Base-by-base conservation (phyloP, 2,113 vertebrate genomes). In the Megalops atlanticus region DNA sequence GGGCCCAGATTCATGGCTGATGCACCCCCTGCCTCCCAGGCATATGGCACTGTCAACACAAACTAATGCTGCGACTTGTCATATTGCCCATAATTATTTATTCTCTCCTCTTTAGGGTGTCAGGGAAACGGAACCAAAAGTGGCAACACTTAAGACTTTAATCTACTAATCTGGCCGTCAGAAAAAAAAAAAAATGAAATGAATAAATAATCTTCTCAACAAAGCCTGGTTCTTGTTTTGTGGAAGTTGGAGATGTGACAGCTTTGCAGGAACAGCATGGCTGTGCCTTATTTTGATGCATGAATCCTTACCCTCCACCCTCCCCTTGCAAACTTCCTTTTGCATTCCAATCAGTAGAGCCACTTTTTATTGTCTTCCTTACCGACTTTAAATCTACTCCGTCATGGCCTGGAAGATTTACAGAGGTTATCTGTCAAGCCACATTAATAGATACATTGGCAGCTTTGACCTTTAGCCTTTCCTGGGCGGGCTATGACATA, bases 371-470 rank as follows among this genome's bases (percentile, higher is more conserved):
- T 21, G 82, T 70, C 86, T 54, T 81, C 84, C 71, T 81, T 38
- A 2, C 15, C 84, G 86, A 89, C 86, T 83, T 79, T 36, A 77
- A 78, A 77, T 76, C 74, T 78, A 74, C 82, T 88, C 86, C 83
- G 52, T 35, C 75, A 52, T 82, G 78, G 83, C 83, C 73, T 84
- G 58, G 31, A 79, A 78, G 80, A 88, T 73, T 38, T 33, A 76
- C 85, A 83, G 88, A 90, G 88, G 87, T 89, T 89, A 89, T 81
- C 88, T 91, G 89, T 85, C 91, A 89, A 84, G 84, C 85, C 58
- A 87, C 89, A 93, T 90, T 88, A 91, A 92, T 91, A 84, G 80
- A 88, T 88, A 86, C 87, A 91, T 92, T 89, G 88, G 87, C 85
- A 79, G 85, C 76, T 81, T 84, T 89, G 91, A 92, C 91, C 90